Evolutionary conservation across 2,113 vertebrate genomes (phyloP).

Genomic region (Cryptotis parvus): DNA sequence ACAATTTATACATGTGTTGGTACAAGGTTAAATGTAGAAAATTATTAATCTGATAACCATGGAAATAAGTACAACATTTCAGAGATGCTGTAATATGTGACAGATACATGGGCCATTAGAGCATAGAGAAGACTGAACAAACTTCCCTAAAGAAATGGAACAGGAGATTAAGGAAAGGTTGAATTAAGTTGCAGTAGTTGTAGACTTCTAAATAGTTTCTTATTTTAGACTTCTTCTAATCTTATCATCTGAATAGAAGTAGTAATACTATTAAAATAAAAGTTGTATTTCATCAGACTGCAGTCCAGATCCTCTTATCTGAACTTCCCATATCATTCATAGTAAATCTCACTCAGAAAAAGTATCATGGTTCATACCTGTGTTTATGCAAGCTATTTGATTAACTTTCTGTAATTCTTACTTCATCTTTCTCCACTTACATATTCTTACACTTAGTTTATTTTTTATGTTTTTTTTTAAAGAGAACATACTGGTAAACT

Average conservation of each 20-base stretch:
- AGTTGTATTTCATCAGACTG: conserved; percentile 2
- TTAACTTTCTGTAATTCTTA: neutral
- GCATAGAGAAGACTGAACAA: neutral
- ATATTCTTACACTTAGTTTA: neutral
- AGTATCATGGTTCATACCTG: neutral
- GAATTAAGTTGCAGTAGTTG: neutral
- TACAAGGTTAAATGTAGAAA: neutral
- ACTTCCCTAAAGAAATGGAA: conserved; percentile 13
- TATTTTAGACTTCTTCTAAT: neutral
- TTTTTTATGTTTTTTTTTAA: neutral
- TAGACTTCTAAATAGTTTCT: neutral
- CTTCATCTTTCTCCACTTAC: neutral
- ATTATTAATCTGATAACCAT: neutral
- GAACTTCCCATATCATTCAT: neutral
- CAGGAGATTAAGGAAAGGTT: neutral
- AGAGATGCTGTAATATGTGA: neutral
- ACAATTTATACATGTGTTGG: neutral
- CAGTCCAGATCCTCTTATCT: neutral
- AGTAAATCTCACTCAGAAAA: neutral
- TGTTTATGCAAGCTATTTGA: neutral
- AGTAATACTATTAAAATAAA: conserved; percentile 19
- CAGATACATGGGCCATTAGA: neutral
- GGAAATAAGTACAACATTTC: neutral
- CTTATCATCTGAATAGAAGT: neutral
- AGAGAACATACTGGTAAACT: neutral